Evolutionary conservation across 2,888 invertebrate genomes (phyloP), one percentile per base, ranked within the genome.

Genomic region (Chalcosyrphus nemorum): DNA sequence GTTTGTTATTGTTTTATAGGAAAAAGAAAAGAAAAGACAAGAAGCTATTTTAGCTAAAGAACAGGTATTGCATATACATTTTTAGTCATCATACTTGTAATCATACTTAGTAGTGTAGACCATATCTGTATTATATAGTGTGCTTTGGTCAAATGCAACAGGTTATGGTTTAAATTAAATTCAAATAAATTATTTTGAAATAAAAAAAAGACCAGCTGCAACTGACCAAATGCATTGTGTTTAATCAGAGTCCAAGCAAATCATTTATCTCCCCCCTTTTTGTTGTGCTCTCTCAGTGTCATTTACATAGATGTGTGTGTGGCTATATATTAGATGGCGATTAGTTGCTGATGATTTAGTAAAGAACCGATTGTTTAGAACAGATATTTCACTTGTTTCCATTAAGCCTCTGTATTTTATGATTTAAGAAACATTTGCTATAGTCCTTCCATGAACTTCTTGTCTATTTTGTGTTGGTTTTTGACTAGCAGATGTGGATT

Each of bases 11-110:
- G 85, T 88, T 88, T 89, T 95, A 75, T 93, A 97, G 97, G 97
- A 98, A 91, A 94, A 97, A 90, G 97, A 98, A 92, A 92, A 97
- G 89, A 97, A 97, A 92, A 93, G 97, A 89, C 97, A 97, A 90
- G 97, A 97, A 90, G 95, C 96, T 61, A 95, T 96, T 86, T 93
- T 97, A 89, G 93, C 97, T 88, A 97, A 97, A 93, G 97, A 97
- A 92, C 97, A 97, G 96, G 97, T 97, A 93, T 93, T 93, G 61
- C 75, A 65, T 76, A 81, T 76, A 81, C 61, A n/a, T n/a, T 81
- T 81, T 81, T 70, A 63, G 72, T 70, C 45, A 59, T 66, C 65
- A 59, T 80, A 65, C 65, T 65, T 57, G 72, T 72, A 66, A 63
- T 71, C 63, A 71, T 81, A 72, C 47, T 56, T 82, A 72, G 66